Conservation (phyloP, 2,888 invertebrate species). For the Apamea crenata region DNA sequence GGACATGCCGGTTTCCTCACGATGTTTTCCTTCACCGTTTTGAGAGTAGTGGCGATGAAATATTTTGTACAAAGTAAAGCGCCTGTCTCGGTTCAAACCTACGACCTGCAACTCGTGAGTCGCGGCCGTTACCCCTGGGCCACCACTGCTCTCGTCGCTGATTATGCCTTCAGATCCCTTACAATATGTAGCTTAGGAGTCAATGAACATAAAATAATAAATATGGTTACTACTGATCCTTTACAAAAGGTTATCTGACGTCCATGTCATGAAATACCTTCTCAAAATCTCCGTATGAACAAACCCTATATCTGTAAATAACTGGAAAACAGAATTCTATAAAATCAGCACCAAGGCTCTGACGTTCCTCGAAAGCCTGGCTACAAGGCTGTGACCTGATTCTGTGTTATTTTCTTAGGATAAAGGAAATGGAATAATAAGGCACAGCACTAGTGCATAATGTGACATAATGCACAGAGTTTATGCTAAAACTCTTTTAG, state of each 20-base stretch:
- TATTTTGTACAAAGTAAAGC: no score
- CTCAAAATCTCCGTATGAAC: neutral
- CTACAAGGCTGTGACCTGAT: slow-evolving; percentile 58
- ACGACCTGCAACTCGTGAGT: no score
- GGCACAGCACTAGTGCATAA: slow-evolving; percentile 30
- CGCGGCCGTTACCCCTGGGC: no score
- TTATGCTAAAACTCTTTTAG: slow-evolving; percentile 34
- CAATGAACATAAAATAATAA: no score
- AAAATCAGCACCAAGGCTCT: slow-evolving; percentile 6
- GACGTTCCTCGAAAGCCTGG: slow-evolving; percentile 22
- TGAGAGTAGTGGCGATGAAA: no score
- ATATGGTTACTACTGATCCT: neutral
- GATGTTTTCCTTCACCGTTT: no score
- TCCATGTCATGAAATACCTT: neutral
- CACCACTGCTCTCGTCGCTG: no score
- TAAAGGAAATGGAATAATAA: slow-evolving; percentile 64
- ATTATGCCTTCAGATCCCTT: no score
- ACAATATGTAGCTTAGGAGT: no score
- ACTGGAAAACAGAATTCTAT: slow-evolving; percentile 3
- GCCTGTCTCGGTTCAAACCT: no score
- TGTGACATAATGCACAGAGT: slow-evolving; percentile 44
- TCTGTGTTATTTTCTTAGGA: slow-evolving; percentile 61
- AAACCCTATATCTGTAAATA: neutral
- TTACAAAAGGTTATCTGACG: neutral
- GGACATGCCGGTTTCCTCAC: no score